These are phyloP conservation scores for Halcyon smyrnensis DNA, from an alignment of 2,797 vertebrate genomes.

Conservation along the genomic window DNA sequence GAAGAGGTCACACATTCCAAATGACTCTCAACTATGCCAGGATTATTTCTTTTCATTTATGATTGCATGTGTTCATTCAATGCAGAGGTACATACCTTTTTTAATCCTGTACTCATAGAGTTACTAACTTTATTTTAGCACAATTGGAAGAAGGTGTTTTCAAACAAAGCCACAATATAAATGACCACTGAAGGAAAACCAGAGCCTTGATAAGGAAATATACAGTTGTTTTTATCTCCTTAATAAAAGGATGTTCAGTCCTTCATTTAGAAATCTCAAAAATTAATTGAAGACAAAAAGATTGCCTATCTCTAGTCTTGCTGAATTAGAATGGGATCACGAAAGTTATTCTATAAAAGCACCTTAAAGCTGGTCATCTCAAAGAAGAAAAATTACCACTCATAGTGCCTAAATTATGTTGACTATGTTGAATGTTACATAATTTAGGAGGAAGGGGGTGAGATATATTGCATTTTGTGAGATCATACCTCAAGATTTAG, in stretches of 20 bases:
- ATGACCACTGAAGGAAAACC: conserved; percentile 26
- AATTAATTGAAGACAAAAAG: conserved; percentile 69
- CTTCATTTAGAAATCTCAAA: conserved; percentile 62
- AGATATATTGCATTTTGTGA: conserved; percentile 76
- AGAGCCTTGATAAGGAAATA: not conserved
- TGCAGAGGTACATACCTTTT: not conserved
- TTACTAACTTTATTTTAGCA: conserved; percentile 4
- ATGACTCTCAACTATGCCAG: not conserved
- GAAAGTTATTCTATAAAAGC: conserved; percentile 67
- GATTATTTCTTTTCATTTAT: not conserved
- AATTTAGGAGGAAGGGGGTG: conserved; percentile 65
- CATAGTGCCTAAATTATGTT: conserved; percentile 66
- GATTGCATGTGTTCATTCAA: not conserved
- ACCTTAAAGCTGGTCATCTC: conserved; percentile 65
- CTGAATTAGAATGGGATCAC: conserved; percentile 67
- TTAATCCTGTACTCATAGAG: not conserved
- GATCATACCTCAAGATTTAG: conserved; percentile 77
- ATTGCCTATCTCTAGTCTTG: conserved; percentile 31
- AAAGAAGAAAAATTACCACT: conserved; percentile 70
- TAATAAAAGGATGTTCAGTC: conserved; percentile 36
- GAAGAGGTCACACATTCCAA: not conserved
- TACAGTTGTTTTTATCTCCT: conserved; percentile 1
- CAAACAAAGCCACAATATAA: conserved; percentile 28
- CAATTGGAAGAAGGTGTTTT: not conserved
- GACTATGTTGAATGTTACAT: conserved; percentile 68